Evolutionary conservation across 2,888 invertebrate species (phyloP).

Genomic region (Malthinus flaveolus): DNA sequence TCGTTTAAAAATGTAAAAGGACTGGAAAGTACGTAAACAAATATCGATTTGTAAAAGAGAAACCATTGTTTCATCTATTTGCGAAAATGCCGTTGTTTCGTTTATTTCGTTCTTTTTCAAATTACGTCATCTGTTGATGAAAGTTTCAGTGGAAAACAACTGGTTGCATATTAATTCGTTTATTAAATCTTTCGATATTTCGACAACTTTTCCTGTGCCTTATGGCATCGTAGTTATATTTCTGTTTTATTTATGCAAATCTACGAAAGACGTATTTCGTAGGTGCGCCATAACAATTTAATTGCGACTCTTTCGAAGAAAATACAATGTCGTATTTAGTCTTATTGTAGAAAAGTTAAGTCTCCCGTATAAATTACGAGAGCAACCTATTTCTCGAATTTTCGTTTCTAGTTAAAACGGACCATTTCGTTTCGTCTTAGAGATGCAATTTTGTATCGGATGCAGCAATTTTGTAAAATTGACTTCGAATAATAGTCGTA

Average conservation of each 20-base stretch:
- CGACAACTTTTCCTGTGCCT: conserved; percentile 17
- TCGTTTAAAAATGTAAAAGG: no score
- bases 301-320: not conserved
- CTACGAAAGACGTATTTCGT: not conserved
- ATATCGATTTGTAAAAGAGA: no score
- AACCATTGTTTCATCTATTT: no score
- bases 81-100: conserved; percentile 17
- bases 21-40: no score
- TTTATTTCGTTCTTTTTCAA: conserved; percentile 20
- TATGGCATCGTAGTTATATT: conserved; percentile 8
- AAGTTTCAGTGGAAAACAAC: conserved; percentile 22
- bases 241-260: conserved; percentile 17
- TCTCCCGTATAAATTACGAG: no score
- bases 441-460: no score
- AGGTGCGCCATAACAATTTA: conserved; percentile 1
- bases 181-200: conserved; percentile 19
- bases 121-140: conserved; percentile 29
- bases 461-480: no score
- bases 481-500: no score
- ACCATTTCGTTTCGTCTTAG: no score
- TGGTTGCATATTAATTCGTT: conserved; percentile 28
- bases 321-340: conserved; percentile 1
- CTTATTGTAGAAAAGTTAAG: no score
- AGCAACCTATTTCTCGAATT: no score
- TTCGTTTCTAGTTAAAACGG: no score